Evolutionary conservation across 2,888 invertebrate genomes (phyloP), one percentile per base, ranked within the genome.

Genomic region (Pyrrhia umbra): DNA sequence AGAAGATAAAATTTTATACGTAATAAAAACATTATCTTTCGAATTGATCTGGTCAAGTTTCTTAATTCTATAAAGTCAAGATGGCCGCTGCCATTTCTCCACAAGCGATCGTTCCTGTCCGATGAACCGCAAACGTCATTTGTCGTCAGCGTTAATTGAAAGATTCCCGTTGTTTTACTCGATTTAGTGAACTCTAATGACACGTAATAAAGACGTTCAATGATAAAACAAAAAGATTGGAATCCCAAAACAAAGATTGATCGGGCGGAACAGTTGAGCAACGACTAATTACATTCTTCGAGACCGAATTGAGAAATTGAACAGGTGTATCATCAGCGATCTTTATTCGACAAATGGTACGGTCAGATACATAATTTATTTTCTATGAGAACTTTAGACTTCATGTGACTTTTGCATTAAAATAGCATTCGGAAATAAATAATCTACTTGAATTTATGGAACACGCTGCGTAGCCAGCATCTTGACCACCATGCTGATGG

Each of bases 61-160:
- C 68, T 45, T 71, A 77, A 65, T 50, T 79, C 81, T 77, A 57
- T 57, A 59, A 46, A 60, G 25, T 52, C 65, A 63, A 54, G 42
- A 49, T 49, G 51, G 47, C 51, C 55, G 62, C 45, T 8, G 46
- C 13, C 21, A 6, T 58, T 23, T 50, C 39, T 25, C 58, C 56
- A 42, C 72, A 40, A 58, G 45, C 61, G 39, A 74, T 40, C 68
- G 81, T 84, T 82, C 73, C 82, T 76, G 82, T 72, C 81, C 88
- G 74, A 63, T 83, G 84, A 81, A 79, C 87, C 80, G 84, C 84
- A 80, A 87, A 86, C 76, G 82, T 85, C 81, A 82, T 84, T 85
- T 80, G 82, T 82, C 85, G 72, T 81, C 81, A 63, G 78, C 75
- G 81, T 84, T 86, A 85, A 88, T 85, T 84, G 82, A 84, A 85